These are phyloP conservation scores for Ctena decussata DNA, from an alignment of 2,888 invertebrate species.

Conservation along the genomic window DNA sequence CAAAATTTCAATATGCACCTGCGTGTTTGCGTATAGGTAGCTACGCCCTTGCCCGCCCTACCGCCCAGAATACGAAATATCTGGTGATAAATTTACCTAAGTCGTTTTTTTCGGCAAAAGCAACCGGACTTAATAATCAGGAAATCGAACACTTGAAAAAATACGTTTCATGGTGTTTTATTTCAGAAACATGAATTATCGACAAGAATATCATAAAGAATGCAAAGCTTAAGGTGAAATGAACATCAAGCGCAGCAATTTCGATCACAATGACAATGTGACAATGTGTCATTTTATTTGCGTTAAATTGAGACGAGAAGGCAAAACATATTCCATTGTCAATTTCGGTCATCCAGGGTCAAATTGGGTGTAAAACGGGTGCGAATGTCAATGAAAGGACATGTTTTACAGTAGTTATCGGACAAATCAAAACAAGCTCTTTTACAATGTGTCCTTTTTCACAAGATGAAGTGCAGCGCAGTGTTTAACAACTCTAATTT, in stretches of 20 bases:
- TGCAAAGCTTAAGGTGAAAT: no score
- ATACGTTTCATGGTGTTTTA: no score
- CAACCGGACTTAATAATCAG: no score
- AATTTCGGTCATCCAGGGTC: slow-evolving; percentile 16
- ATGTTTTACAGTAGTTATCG: slow-evolving; percentile 3
- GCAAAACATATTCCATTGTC: not conserved
- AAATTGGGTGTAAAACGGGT: slow-evolving; percentile 5
- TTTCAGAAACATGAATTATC: no score
- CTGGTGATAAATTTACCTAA: no score
- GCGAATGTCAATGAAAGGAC: slow-evolving; percentile 4
- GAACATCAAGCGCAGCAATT: not conserved
- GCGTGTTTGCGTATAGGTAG: no score
- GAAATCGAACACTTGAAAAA: no score
- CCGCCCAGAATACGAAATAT: no score
- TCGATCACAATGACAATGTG: not conserved
- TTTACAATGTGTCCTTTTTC: not conserved
- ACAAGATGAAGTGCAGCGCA: not conserved
- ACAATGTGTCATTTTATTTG: slow-evolving; percentile 1
- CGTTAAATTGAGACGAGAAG: not conserved
- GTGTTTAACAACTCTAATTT: slow-evolving; percentile 26
- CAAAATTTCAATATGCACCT: no score
- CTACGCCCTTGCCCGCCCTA: no score
- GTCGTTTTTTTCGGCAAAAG: no score
- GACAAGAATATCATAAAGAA: no score
- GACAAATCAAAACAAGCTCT: not conserved